phyloP scores from a whole-genome alignment of 2,888 invertebrate species.

The Danaus chrysippus region DNA sequence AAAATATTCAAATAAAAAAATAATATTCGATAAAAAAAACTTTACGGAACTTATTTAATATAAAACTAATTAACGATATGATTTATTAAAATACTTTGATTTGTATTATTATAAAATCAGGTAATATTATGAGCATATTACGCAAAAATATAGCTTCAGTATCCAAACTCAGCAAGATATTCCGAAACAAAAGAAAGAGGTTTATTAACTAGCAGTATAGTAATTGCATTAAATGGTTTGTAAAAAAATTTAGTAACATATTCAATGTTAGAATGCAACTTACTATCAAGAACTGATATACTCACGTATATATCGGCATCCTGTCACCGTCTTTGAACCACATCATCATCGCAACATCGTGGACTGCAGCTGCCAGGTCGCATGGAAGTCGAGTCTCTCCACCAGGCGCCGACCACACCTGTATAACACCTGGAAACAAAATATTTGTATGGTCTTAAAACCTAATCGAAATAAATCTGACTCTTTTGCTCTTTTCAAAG shows the following conservation, averaged over 20 bases:
- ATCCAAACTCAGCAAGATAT: constrained; percentile 29
- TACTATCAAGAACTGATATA: constrained; percentile 22
- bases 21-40: no score
- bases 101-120: no score
- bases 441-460: no score
- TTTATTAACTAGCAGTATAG: constrained; percentile 26
- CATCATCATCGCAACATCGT: constrained; percentile 91
- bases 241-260: no score
- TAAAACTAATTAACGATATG: no score
- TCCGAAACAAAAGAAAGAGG: constrained; percentile 27
- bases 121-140: no score
- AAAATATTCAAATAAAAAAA: no score
- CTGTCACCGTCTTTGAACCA: constrained; percentile 93
- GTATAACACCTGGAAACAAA: constrained; percentile 57
- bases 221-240: constrained; percentile 11
- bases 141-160: no score
- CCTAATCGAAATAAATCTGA: no score
- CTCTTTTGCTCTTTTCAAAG: no score
- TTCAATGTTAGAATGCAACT: not conserved
- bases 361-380: constrained; percentile 85
- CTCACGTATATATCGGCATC: constrained; percentile 93
- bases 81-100: no score
- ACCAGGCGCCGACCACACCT: constrained; percentile 86
- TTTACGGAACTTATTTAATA: no score
- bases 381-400: constrained; percentile 89